phyloP scores from a whole-genome alignment of 1,140 invertebrate genomes.

The Pseudachorutes palmiensis region DNA sequence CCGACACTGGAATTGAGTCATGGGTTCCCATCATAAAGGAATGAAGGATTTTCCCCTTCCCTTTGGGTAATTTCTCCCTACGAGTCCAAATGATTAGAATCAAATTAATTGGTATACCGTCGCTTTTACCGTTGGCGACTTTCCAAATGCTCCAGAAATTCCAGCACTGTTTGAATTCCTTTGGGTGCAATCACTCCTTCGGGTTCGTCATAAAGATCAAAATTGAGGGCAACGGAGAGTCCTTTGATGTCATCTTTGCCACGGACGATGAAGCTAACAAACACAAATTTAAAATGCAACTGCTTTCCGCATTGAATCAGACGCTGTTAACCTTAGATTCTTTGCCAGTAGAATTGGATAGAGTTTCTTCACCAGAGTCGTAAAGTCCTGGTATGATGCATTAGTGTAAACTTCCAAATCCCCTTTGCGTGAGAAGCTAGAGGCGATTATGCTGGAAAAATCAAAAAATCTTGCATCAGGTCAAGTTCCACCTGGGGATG shows the following conservation, averaged over 20 bases:
- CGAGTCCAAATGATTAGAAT: slow-evolving; percentile 15
- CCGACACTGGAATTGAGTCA: slow-evolving; percentile 52
- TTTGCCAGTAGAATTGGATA: slow-evolving; percentile 59
- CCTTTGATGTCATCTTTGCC: slow-evolving; percentile 42
- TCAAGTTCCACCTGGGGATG: background rate
- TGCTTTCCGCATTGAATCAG: background rate
- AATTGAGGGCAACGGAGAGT: slow-evolving; percentile 63
- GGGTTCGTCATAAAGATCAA: slow-evolving; percentile 62
- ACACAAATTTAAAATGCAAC: background rate
- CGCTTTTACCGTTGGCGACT: slow-evolving; percentile 54
- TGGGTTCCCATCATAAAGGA: slow-evolving; percentile 78
- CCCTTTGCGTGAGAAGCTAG: slow-evolving; percentile 73
- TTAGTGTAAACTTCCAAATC: slow-evolving; percentile 64
- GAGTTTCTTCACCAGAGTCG: slow-evolving; percentile 53
- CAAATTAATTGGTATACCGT: too few species aligned
- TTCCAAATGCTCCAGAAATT: slow-evolving; percentile 68
- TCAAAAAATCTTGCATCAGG: slow-evolving; percentile 2
- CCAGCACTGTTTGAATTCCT: slow-evolving; percentile 61
- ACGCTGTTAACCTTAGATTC: slow-evolving; percentile 42
- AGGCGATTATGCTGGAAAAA: slow-evolving; percentile 60
- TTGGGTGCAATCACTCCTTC: slow-evolving; percentile 54
- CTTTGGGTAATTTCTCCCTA: slow-evolving; percentile 54
- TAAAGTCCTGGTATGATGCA: slow-evolving; percentile 58
- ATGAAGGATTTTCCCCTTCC: slow-evolving; percentile 62
- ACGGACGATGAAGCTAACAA: slow-evolving; percentile 55